phyloP scores from a whole-genome alignment of 2,113 vertebrate genomes.

The Corythornis cristatus region DNA sequence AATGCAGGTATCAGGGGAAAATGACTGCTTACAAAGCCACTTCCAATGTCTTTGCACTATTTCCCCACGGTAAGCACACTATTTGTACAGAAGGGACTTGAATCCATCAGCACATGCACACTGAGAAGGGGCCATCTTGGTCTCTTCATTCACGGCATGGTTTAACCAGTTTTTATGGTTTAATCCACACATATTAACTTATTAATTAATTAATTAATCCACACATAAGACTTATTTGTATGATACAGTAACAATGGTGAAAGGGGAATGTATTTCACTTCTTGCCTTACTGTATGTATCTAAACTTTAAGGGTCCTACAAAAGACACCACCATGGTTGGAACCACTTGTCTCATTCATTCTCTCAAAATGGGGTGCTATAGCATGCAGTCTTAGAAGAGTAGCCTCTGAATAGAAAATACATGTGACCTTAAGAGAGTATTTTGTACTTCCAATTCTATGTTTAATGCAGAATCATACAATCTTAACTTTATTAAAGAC shows the following conservation, averaged over 20 bases:
- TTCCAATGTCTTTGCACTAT: background rate
- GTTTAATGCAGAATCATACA: background rate
- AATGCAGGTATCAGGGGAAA: background rate
- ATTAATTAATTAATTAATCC: background rate
- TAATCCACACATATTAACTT: background rate
- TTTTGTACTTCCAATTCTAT: background rate
- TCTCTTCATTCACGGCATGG: background rate
- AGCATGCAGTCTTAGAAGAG: background rate
- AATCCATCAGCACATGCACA: background rate
- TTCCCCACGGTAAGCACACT: background rate
- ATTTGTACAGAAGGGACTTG: background rate
- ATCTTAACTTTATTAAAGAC: conserved; percentile 17
- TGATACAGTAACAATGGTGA: background rate
- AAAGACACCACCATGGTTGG: background rate
- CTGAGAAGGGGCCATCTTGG: background rate
- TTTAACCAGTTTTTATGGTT: background rate
- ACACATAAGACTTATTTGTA: background rate
- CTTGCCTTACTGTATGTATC: background rate
- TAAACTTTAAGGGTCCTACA: background rate
- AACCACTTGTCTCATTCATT: background rate
- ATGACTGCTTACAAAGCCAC: background rate
- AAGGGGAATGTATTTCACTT: background rate
- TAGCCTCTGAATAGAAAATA: background rate
- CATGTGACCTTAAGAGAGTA: background rate
- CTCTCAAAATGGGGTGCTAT: background rate